Evolutionary conservation across 2,113 vertebrate genomes (phyloP).

Genomic region (Athene noctua): DNA sequence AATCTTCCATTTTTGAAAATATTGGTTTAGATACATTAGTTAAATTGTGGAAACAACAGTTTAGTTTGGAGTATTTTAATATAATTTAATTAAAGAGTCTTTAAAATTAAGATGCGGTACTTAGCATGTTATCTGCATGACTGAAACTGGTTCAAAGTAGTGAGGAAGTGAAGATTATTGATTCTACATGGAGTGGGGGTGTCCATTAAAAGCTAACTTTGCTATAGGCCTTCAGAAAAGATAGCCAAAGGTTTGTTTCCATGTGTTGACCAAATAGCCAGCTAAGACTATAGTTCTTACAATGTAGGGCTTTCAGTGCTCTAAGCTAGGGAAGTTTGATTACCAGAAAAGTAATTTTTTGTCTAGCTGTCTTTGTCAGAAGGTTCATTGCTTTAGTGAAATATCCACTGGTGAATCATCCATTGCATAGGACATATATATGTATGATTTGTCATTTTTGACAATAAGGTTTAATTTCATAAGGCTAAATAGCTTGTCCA

Average conservation of each 20-base stretch:
- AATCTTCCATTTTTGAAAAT: background rate
- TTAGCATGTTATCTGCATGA: background rate
- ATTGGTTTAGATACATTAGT: background rate
- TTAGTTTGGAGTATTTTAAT: background rate
- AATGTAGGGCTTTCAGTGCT: background rate
- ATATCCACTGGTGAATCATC: background rate
- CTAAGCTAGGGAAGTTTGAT: background rate
- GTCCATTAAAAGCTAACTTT: background rate
- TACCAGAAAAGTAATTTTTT: background rate
- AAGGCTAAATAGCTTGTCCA: background rate
- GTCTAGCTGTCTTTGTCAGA: background rate
- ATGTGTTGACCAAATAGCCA: background rate
- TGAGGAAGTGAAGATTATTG: background rate
- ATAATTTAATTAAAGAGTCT: background rate
- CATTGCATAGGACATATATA: background rate
- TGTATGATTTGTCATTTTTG: background rate
- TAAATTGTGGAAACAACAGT: background rate
- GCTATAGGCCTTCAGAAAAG: background rate
- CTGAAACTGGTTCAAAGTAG: background rate
- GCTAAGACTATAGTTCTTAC: background rate
- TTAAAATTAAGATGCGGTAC: background rate
- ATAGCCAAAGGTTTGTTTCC: background rate
- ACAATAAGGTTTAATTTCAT: background rate
- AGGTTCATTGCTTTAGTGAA: background rate
- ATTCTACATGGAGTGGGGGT: background rate